Conservation (phyloP, 2,113 vertebrate genomes). For the Phrynosoma blainvillii region DNA sequence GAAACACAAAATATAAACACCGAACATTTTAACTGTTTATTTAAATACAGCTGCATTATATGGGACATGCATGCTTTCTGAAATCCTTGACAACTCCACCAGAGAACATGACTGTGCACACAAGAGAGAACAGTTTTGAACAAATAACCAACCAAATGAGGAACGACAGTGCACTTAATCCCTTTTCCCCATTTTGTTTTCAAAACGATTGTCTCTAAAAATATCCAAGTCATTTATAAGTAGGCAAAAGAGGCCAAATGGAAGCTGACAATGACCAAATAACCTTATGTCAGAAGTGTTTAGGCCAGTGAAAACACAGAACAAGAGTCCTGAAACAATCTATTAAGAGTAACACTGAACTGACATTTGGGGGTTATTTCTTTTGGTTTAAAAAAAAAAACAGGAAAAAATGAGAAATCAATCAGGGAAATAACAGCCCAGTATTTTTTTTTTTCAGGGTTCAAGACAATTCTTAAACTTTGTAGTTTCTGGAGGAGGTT, state of each 20-base stretch:
- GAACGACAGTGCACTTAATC: not conserved
- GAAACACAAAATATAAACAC: not conserved
- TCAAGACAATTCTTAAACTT: not conserved
- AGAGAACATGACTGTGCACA: not conserved
- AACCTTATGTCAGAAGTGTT: not conserved
- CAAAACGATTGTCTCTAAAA: conserved; percentile 23
- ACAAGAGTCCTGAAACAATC: not conserved
- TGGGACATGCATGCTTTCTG: not conserved
- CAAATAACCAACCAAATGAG: not conserved
- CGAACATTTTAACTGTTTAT: conserved; percentile 19
- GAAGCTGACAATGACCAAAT: conserved; percentile 5
- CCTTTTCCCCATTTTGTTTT: conserved; percentile 19
- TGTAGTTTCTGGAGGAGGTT: not conserved
- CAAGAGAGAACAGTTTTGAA: conserved; percentile 14
- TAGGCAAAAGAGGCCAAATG: conserved; percentile 30
- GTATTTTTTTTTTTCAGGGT: not conserved
- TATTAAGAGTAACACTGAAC: not conserved
- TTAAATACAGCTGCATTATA: conserved; percentile 22
- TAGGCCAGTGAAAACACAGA: conserved; percentile 30
- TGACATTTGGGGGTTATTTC: not conserved
- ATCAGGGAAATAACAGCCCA: not conserved
- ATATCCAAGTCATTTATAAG: conserved; percentile 21
- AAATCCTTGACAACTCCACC: not conserved
- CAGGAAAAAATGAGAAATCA: not conserved
- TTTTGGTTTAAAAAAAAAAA: not conserved